Evolutionary conservation across 2,113 vertebrate genomes (phyloP).

Genomic region (Rafetus swinhoei): DNA sequence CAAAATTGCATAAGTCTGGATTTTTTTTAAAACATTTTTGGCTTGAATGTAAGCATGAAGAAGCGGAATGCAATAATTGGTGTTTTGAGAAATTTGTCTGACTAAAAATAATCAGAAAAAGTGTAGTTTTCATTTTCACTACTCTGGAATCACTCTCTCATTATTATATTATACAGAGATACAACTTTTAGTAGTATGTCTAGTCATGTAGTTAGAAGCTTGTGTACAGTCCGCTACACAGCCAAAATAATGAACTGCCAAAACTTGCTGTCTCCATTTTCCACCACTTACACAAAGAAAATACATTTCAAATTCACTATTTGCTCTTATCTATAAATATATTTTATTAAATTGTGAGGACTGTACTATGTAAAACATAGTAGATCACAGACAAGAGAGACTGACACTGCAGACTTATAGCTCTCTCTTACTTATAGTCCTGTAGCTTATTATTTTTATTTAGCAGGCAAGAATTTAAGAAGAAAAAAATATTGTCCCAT

Average conservation of each 20-base stretch:
- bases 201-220: neutral
- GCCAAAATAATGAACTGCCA: neutral
- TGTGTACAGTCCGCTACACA: neutral
- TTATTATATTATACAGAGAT: neutral
- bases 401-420: conserved; percentile 31
- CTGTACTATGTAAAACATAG: conserved; percentile 12
- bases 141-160: neutral
- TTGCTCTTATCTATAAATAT: conserved; percentile 19
- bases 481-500: conserved; percentile 65
- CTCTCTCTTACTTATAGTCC: conserved; percentile 23
- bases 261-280: neutral
- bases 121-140: neutral
- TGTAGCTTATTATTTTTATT: conserved; percentile 60
- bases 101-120: neutral
- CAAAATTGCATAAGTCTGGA: neutral
- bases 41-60: neutral
- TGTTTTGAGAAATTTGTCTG: neutral
- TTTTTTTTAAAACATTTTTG: neutral
- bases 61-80: neutral
- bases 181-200: neutral
- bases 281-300: neutral
- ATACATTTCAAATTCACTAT: neutral
- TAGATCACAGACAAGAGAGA: conserved; percentile 13
- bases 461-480: conserved; percentile 55
- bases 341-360: conserved; percentile 18